Conservation (phyloP, 2,113 vertebrate species). For the Poecile atricapillus region DNA sequence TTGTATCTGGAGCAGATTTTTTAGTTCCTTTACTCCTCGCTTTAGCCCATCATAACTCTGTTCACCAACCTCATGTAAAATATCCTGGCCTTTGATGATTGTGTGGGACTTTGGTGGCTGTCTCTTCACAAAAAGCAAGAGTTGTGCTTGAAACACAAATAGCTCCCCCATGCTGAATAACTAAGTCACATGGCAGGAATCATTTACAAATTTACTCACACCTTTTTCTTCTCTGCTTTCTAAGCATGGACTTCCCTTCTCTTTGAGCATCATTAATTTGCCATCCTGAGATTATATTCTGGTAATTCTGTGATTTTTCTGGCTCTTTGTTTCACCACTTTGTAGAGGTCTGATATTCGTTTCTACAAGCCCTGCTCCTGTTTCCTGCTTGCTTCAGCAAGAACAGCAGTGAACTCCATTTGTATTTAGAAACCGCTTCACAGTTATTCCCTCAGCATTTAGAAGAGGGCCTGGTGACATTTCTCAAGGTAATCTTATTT, state of each 20-base stretch:
- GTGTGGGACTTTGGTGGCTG: background rate
- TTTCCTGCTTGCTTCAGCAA: background rate
- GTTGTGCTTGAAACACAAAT: background rate
- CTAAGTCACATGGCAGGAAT: background rate
- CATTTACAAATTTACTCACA: background rate
- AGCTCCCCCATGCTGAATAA: background rate
- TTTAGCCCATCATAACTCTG: background rate
- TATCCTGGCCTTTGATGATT: background rate
- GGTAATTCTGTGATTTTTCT: background rate
- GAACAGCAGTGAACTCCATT: background rate
- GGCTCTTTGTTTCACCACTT: background rate
- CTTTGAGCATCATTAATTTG: background rate
- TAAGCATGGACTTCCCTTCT: background rate
- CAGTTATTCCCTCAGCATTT: background rate
- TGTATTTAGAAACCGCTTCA: background rate
- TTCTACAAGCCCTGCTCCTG: background rate
- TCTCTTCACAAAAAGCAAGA: background rate
- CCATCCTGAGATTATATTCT: background rate
- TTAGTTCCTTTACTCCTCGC: background rate
- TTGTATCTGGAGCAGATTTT: background rate
- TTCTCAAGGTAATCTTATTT: background rate
- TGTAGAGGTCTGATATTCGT: accelerated
- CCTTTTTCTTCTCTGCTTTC: background rate
- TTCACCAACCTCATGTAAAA: background rate
- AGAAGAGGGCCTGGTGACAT: background rate